Percentiles rank a stretch among this genome's conserved stretches.
phyloP scores from a whole-genome alignment of 2,888 invertebrate genomes.

The Synergus laeviventris region DNA sequence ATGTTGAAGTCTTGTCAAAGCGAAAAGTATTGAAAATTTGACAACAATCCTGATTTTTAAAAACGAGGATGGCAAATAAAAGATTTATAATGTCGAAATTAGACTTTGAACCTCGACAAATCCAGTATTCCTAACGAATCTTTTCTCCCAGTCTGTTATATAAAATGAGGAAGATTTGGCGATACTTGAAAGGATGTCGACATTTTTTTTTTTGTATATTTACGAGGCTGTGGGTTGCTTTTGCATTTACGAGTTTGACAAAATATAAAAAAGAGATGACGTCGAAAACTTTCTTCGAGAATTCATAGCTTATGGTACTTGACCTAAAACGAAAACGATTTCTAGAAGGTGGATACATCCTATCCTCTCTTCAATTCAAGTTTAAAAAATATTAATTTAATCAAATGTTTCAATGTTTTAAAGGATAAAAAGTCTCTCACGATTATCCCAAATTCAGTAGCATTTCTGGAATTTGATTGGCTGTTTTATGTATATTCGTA shows the following conservation, averaged over 20 bases:
- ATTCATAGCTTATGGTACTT: not conserved
- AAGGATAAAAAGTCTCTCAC: not conserved
- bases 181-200: constrained; percentile 4
- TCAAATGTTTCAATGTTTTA: not conserved
- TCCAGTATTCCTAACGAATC: constrained; percentile 16
- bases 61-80: not conserved
- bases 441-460: not conserved
- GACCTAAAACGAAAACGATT: constrained; percentile 13
- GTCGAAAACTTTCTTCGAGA: constrained; percentile 15
- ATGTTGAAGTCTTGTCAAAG: not conserved
- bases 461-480: not conserved
- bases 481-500: not conserved
- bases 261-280: not conserved
- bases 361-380: not conserved
- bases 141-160: not conserved
- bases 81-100: not conserved
- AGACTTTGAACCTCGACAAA: constrained; percentile 12
- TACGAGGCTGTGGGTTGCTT: constrained; percentile 65
- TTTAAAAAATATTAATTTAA: not conserved
- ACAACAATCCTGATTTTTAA: not conserved
- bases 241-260: constrained; percentile 61
- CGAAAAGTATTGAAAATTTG: not conserved
- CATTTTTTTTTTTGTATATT: constrained; percentile 55
- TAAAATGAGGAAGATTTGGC: constrained; percentile 2
- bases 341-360: not conserved